Base-by-base conservation (phyloP, 2,113 vertebrate species). In the Nipponia nippon region DNA sequence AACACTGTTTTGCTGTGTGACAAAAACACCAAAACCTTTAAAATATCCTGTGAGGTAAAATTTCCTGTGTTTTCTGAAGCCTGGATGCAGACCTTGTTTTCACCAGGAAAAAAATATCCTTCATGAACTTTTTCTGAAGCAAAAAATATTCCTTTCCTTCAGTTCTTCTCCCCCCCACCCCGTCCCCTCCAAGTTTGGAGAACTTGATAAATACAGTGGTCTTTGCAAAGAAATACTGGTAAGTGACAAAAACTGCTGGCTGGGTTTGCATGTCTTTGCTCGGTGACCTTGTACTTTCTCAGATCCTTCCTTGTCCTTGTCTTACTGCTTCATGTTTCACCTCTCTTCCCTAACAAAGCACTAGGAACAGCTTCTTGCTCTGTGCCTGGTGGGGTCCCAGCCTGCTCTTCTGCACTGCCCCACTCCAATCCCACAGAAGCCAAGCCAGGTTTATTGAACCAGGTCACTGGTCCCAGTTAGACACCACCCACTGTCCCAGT, bases 391-490 rank as follows among this genome's bases (percentile, higher is more conserved):
- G 42, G 23, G 21, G 42, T 94, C 65, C 50, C 72, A 91, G 50
- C 38, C 38, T 71, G 56, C 63, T 89, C 77, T 71, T 93, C 15
- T n/a, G n/a, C 42, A 32, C 44, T 6, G 19, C 69, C 70, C 55
- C 10, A 38, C 81, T 98, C 98, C 98, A 77, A 17, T 91, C 76
- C 95, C 87, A 96, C 83, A 49, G 92, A 94, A 97, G 34, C 94
- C 98, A 92, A 92, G 97, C 97, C 98, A 70, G 96, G 62, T 98
- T 98, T 98, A 95, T 44, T 91, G 83, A 90, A 81, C 92, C 83
- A 95, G 97, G 91, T 98, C 96, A 96, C 97, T 98, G 98, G 96
- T 98, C 97, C 98, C 98, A 98, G 98, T 98, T 96, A 97, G 97
- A 97, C 97, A 98, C 38, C 97, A 98, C 97, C 97, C 98, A 98